Evolutionary conservation across 2,888 invertebrate genomes (phyloP), one percentile per base, ranked within the genome.

Genomic region (Osmoderma eremita): DNA sequence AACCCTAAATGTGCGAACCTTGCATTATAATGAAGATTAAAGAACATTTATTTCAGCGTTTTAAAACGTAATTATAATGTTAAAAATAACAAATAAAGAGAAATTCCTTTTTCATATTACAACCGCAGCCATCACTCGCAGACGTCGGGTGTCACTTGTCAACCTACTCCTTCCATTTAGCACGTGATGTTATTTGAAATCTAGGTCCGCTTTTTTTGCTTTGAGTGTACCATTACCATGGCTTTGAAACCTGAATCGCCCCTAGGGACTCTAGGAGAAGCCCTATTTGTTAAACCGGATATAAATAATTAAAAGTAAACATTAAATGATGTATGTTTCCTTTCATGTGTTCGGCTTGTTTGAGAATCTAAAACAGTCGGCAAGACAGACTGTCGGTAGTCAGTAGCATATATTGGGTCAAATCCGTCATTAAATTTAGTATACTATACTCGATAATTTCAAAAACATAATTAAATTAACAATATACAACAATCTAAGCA

Each of bases 241-340:
- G 17, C 58, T 61, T 61, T 45, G 58, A 61, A 61, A 61, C 45
- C 45, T 45, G 58, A 61, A 61, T 61, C 58, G 58, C 58, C 58
- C 36, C 58, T 41, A 45, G 58, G 58, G 36, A 45, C 24, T 8
- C 45, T 61, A 24, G 12, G 58, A 61, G 58, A 61, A 61, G 45
- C 45, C 58, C 45, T 61, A 61, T 45, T 61, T 61, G 58, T 61
- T 61, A 45, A 61, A 61, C 70, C 62, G 71, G 72, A 75, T 74
- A 73, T 76, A 75, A 76, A 75, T 76, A 76, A 75, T 76, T 75
- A 75, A 76, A 76, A 74, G 76, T 71, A 76, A 76, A 76, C 75
- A 76, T 61, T 64, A 65, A 61, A 65, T 68, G 58, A 50, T 66
- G 65, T 66, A 66, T 58, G 49, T 49, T 41, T 66, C 58, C 65